Conservation (phyloP, 2,113 vertebrate genomes). For the Strigops habroptila region DNA sequence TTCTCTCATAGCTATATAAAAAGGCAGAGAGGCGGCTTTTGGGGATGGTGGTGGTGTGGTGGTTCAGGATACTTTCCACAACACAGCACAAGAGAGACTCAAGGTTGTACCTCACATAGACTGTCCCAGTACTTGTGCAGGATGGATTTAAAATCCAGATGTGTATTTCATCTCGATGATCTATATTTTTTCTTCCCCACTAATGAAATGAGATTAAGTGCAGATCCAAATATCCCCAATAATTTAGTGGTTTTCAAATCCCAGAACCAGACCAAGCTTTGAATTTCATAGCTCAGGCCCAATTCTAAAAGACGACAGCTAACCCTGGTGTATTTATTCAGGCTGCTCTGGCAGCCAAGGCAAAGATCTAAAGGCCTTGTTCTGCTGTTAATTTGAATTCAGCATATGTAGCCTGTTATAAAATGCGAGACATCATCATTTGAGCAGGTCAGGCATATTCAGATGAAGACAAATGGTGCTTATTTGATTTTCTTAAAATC, state of each 20-base stretch:
- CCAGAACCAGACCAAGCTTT: not conserved
- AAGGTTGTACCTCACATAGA: not conserved
- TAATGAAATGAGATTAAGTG: not conserved
- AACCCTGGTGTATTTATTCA: constrained; percentile 26
- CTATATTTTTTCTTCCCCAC: not conserved
- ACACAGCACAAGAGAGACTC: not conserved
- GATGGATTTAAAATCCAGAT: not conserved
- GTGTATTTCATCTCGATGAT: not conserved
- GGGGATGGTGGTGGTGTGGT: not conserved
- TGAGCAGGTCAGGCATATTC: constrained; percentile 96
- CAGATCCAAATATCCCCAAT: not conserved
- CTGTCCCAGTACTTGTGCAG: not conserved
- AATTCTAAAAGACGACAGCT: not conserved
- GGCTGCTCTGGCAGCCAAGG: constrained; percentile 42
- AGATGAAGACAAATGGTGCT: constrained; percentile 95
- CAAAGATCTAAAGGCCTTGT: constrained; percentile 68
- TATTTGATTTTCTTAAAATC: constrained; percentile 97
- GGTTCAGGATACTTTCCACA: not conserved
- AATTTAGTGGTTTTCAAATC: not conserved
- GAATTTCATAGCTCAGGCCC: constrained; percentile 8
- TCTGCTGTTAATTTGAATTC: constrained; percentile 85
- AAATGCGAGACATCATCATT: constrained; percentile 82
- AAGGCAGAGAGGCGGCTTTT: not conserved
- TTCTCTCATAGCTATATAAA: not conserved
- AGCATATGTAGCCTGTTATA: constrained; percentile 80